Evolutionary conservation across 2,888 invertebrate genomes (phyloP).

Genomic region (Polydrusus cervinus): DNA sequence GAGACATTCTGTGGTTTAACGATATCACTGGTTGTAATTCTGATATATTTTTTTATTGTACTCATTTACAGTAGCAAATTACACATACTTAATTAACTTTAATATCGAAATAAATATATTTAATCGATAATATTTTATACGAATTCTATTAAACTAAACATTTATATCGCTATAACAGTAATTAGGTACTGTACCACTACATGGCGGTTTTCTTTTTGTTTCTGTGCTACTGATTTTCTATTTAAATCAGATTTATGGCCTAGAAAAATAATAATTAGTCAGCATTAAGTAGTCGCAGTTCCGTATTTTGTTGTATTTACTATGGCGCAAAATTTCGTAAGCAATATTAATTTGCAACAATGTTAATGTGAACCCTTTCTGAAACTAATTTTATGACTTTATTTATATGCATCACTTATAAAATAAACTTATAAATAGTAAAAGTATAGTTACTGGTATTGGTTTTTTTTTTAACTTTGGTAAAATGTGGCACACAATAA

Average conservation of each 20-base stretch:
- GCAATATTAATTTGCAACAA: no score
- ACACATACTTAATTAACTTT: slow-evolving; percentile 14
- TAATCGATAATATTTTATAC: slow-evolving; percentile 14
- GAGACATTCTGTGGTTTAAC: no score
- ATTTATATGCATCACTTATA: no score
- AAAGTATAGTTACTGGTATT: no score
- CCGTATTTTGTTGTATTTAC: background rate
- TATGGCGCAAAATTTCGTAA: background rate
- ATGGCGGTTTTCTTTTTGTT: background rate
- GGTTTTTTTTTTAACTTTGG: no score
- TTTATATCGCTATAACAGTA: slow-evolving; percentile 27
- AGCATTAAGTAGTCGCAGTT: slow-evolving; percentile 6
- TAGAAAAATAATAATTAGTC: background rate
- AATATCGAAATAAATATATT: slow-evolving; percentile 27
- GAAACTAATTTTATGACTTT: no score
- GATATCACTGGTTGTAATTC: background rate
- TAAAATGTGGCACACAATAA: no score
- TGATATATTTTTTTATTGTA: background rate
- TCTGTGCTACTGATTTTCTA: slow-evolving; percentile 11
- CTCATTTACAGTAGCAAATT: background rate
- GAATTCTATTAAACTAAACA: slow-evolving; percentile 20
- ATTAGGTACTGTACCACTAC: slow-evolving; percentile 8
- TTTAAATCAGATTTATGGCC: slow-evolving; percentile 16
- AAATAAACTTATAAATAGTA: no score
- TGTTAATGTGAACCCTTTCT: no score